Percentiles rank a stretch among this genome's conserved stretches.
phyloP scores from a whole-genome alignment of 2,113 vertebrate genomes.

The Oriolus oriolus region DNA sequence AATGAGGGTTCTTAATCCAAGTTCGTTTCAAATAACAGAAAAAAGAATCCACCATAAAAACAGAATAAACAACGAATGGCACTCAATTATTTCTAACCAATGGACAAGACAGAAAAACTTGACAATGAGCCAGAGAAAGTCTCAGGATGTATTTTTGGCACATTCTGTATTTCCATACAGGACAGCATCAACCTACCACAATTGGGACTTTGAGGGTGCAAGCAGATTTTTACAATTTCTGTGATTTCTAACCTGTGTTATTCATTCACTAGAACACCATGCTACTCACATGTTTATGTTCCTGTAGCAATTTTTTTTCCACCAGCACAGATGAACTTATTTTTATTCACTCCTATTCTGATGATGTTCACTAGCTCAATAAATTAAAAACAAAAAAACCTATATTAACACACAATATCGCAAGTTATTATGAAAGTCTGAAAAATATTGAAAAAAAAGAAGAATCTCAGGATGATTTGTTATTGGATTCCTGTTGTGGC shows the following conservation, averaged over 20 bases:
- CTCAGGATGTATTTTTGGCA: neutral
- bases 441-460: neutral
- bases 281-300: neutral
- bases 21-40: neutral
- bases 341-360: neutral
- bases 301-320: neutral
- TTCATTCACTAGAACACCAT: neutral
- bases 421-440: neutral
- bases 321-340: neutral
- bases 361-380: neutral
- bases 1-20: neutral
- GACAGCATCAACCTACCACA: neutral
- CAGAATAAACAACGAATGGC: neutral
- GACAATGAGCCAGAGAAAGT: neutral
- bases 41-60: neutral
- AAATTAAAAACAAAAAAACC: neutral
- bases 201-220: neutral
- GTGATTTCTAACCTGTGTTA: neutral
- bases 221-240: neutral
- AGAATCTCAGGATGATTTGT: neutral
- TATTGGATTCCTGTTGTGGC: neutral
- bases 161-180: neutral
- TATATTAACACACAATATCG: rapidly evolving
- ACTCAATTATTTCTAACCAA: neutral
- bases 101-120: neutral